Evolutionary conservation across 1,140 invertebrate species (phyloP), one percentile per base, ranked within the genome.

Genomic region (Drosophila nasuta): DNA sequence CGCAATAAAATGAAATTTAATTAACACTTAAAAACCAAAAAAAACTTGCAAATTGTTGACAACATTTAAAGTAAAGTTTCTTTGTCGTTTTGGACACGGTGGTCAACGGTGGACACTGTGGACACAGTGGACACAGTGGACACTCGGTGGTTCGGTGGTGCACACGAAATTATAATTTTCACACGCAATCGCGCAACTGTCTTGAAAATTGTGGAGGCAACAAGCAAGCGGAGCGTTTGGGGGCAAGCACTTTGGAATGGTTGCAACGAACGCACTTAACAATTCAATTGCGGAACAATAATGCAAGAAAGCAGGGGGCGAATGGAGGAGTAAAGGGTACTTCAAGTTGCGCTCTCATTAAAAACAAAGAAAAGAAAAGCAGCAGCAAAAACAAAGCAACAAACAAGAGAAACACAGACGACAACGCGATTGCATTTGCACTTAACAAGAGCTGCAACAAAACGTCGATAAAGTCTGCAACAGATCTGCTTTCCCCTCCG

Each of bases 121-220:
- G 65, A 56, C 70, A 73, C 20, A n/a, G 48, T 28, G 48, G 20
- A 15, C 72, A 63, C 25, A 3, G 58, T 46, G 54, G 65, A 56
- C 70, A 73, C 20, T 57, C 35, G 51, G 38, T 58, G 70, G 28
- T 25, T 66, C 64, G 13, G 17, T 64, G 49, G 70, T 51, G 72
- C 80, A 81, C 85, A 88, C 81, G 77, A 89, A 88, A 88, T 85
- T 88, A 89, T 89, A 89, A 88, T 88, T 88, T 88, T 89, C 85
- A 88, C 85, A 88, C 85, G 85, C 85, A 89, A 88, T 58, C 75
- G 45, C 13, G 63, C 38, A 17, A 48, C 13, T 48, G 46, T 48
- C 30, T 33, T 8, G 30, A 33, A 33, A 25, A 6, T 66, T 65
- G 20, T 7, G 3, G 25, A n/a, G 38, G 4, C 30, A 33, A n/a